These are phyloP conservation scores for Amphimallon solstitiale DNA, from an alignment of 2,888 invertebrate genomes.

Conservation along the genomic window DNA sequence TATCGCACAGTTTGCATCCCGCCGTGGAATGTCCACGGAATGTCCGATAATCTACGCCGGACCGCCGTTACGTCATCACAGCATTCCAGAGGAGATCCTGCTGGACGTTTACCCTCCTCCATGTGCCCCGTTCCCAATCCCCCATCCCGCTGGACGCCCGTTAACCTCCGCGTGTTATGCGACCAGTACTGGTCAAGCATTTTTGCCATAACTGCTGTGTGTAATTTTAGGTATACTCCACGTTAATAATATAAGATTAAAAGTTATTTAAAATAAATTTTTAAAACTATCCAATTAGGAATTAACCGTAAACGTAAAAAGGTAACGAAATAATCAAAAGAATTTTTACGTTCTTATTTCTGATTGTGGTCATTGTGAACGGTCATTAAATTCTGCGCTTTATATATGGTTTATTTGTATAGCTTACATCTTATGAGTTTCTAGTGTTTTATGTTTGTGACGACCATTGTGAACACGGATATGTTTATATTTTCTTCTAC, in stretches of 20 bases:
- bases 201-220: slow-evolving; percentile 36
- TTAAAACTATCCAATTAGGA: neutral
- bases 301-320: no score
- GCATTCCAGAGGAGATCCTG: slow-evolving; percentile 51
- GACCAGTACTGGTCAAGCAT: slow-evolving; percentile 28
- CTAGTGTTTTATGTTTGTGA: no score
- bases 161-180: slow-evolving; percentile 21
- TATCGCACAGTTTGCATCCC: slow-evolving; percentile 52
- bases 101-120: slow-evolving; percentile 2
- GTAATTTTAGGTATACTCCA: neutral
- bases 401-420: no score
- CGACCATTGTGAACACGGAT: no score
- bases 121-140: no score
- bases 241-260: neutral
- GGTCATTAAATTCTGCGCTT: no score
- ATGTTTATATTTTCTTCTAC: no score
- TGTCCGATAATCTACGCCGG: slow-evolving; percentile 59
- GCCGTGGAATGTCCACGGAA: slow-evolving; percentile 56
- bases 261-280: neutral
- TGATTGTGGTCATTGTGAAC: no score
- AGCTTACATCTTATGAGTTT: no score
- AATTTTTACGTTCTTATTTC: no score
- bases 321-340: no score
- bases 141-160: slow-evolving; percentile 4
- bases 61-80: slow-evolving; percentile 57